A percentile compares a stretch with the other conserved stretches of the same genome.
phyloP scores from a whole-genome alignment of 1,140 invertebrate species.

The Rhynchophorus ferrugineus region DNA sequence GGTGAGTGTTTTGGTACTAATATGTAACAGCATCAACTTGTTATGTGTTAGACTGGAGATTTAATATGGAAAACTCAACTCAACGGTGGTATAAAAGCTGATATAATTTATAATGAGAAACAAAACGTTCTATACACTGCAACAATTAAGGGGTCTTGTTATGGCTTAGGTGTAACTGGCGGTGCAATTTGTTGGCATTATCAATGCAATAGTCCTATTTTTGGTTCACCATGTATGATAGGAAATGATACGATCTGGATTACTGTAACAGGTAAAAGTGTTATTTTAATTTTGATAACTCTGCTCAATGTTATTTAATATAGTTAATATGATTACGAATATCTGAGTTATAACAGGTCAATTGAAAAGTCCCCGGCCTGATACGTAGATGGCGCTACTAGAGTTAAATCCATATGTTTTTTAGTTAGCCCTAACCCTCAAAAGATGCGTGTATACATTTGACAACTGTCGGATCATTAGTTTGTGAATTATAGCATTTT shows the following conservation, averaged over 20 bases:
- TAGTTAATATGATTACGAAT: too few relatives aligned
- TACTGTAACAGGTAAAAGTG: constrained; percentile 11
- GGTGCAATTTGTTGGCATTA: constrained; percentile 5
- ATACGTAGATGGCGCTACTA: too few relatives aligned
- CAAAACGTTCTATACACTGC: constrained; percentile 2
- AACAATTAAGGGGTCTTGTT: constrained; percentile 12
- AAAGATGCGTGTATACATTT: too few relatives aligned
- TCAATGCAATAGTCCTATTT: constrained; percentile 8
- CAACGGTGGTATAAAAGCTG: constrained; percentile 6
- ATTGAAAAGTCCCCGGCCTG: too few relatives aligned
- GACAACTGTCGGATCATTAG: too few relatives aligned
- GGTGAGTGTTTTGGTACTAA: constrained; percentile 5
- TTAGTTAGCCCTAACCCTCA: too few relatives aligned
- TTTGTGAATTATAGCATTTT: too few relatives aligned
- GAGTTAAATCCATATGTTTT: too few relatives aligned
- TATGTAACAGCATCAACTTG: not conserved
- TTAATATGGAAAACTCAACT: constrained; percentile 9
- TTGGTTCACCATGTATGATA: constrained; percentile 8
- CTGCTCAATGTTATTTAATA: too few relatives aligned
- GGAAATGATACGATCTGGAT: constrained; percentile 7
- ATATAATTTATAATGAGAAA: constrained; percentile 4
- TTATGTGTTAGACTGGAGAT: constrained; percentile 6
- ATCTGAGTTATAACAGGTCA: too few relatives aligned
- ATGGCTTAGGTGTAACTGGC: constrained; percentile 6
- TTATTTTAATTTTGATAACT: not conserved